Percentiles rank a stretch among this genome's conserved stretches.
Evolutionary conservation across 1,140 invertebrate species (phyloP).

Genomic region (Bombus affinis): DNA sequence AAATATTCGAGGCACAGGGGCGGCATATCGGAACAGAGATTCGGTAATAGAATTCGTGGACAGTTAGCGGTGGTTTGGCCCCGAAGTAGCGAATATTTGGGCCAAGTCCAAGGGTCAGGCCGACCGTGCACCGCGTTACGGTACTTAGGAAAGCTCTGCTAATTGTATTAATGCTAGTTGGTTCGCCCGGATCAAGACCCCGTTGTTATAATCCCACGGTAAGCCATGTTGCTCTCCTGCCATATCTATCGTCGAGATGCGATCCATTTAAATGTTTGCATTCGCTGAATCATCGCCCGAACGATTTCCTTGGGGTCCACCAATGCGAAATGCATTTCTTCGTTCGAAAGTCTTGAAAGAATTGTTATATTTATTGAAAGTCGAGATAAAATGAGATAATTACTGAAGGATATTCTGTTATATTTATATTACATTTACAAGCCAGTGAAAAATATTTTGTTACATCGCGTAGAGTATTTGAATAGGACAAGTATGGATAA

Average conservation of each 20-base stretch:
- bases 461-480: not conserved
- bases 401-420: not conserved
- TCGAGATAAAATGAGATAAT: not conserved
- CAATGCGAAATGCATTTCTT: not conserved
- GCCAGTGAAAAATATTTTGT: not conserved
- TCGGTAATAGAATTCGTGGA: constrained; percentile 55
- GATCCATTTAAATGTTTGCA: constrained; percentile 50
- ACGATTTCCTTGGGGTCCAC: constrained; percentile 15
- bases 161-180: constrained; percentile 82
- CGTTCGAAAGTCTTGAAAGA: not conserved
- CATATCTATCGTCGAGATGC: constrained; percentile 71
- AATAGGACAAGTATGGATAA: not conserved
- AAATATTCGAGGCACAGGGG: constrained; percentile 17
- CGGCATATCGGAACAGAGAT: not conserved
- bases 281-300: not conserved
- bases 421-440: not conserved
- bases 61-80: constrained; percentile 43
- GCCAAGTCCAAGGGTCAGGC: constrained; percentile 73
- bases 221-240: constrained; percentile 56
- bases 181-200: constrained; percentile 73
- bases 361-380: not conserved
- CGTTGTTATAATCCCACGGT: constrained; percentile 72
- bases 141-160: constrained; percentile 79
- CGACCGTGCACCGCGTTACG: constrained; percentile 66
- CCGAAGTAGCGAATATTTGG: constrained; percentile 72